These are phyloP conservation scores for Brachymystax lenok DNA, from an alignment of 2,797 vertebrate species.

Conservation along the genomic window DNA sequence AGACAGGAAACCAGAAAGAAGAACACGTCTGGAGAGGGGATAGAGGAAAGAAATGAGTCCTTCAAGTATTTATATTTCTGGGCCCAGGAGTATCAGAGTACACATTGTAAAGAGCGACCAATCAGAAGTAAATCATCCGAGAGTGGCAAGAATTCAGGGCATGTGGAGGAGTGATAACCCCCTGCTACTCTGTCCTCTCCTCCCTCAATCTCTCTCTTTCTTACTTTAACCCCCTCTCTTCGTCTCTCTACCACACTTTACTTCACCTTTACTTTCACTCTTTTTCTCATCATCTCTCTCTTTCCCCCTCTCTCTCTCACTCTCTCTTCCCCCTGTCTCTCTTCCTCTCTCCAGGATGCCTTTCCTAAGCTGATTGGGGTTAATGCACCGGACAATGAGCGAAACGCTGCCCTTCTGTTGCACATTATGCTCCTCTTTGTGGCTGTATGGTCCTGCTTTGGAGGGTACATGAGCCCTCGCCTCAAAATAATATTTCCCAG, in stretches of 20 bases:
- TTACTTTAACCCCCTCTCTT: slow-evolving; percentile 13
- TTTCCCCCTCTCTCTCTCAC: slow-evolving; percentile 15
- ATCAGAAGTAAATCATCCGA: slow-evolving; percentile 42
- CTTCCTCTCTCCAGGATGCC: slow-evolving; percentile 36
- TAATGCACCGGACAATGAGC: slow-evolving; percentile 68
- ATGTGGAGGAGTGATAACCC: slow-evolving; percentile 23
- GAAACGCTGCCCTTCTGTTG: slow-evolving; percentile 68
- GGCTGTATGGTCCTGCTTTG: slow-evolving; percentile 50
- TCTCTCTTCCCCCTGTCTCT: neutral
- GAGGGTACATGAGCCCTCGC: slow-evolving; percentile 49
- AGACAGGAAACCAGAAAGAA: slow-evolving; percentile 9
- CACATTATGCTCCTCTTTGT: slow-evolving; percentile 62
- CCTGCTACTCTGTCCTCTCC: neutral
- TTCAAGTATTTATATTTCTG: slow-evolving; percentile 44
- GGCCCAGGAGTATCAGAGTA: slow-evolving; percentile 43
- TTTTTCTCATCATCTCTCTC: neutral
- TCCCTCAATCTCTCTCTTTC: slow-evolving; percentile 25
- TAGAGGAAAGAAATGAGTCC: slow-evolving; percentile 17
- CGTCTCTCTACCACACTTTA: neutral
- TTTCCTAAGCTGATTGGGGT: slow-evolving; percentile 68
- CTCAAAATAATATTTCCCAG: slow-evolving; percentile 72
- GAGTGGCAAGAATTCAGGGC: slow-evolving; percentile 39
- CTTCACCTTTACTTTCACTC: neutral
- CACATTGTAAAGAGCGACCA: slow-evolving; percentile 44
- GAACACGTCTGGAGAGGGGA: neutral